Conservation (phyloP, 2,888 invertebrate genomes). For the Syrista parreyssii region DNA sequence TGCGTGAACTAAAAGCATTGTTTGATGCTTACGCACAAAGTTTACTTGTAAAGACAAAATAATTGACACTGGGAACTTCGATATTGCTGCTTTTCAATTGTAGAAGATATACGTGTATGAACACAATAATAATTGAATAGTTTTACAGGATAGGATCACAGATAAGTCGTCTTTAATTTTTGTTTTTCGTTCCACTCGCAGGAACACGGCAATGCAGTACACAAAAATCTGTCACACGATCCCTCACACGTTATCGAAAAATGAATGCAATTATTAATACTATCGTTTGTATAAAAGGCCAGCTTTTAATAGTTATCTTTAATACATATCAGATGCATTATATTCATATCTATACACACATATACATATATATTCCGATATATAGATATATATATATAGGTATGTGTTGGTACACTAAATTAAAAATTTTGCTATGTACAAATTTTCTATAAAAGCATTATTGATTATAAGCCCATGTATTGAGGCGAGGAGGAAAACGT, state of each 20-base stretch:
- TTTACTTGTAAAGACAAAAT: neutral
- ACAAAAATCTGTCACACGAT: neutral
- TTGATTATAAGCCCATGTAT: slow-evolving; percentile 62
- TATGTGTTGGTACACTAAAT: slow-evolving; percentile 34
- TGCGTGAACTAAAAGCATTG: neutral
- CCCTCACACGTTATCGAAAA: neutral
- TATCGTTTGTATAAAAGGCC: slow-evolving; percentile 42
- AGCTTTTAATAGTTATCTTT: slow-evolving; percentile 45
- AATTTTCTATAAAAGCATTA: slow-evolving; percentile 41
- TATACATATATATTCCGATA: slow-evolving; percentile 26
- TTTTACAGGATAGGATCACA: neutral
- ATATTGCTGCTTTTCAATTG: neutral
- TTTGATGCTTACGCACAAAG: neutral
- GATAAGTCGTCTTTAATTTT: neutral
- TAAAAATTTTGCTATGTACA: slow-evolving; percentile 45
- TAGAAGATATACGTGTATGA: neutral
- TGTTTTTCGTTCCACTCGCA: neutral
- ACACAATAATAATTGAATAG: neutral
- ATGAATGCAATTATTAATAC: neutral
- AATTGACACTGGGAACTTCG: neutral
- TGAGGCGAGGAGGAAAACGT: slow-evolving; percentile 61
- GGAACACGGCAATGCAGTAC: neutral
- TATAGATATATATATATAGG: slow-evolving; percentile 34
- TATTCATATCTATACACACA: slow-evolving; percentile 19
- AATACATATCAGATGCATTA: slow-evolving; percentile 18